phyloP scores from a whole-genome alignment of 2,113 vertebrate species.

The Jacana jacana region DNA sequence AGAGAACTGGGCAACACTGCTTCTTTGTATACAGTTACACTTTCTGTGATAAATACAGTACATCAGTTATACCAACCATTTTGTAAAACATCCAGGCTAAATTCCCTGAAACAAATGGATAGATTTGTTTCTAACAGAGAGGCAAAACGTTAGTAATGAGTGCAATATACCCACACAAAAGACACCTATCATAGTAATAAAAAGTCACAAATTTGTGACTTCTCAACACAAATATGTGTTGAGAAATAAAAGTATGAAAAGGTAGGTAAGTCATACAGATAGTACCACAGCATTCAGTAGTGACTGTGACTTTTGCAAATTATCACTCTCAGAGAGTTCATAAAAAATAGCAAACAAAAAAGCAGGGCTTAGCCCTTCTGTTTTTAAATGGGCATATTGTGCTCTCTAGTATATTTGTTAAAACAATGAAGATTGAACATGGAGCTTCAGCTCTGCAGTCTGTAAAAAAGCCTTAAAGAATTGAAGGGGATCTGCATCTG shows the following conservation, averaged over 20 bases:
- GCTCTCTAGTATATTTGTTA: not conserved
- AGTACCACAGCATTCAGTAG: not conserved
- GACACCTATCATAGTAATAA: not conserved
- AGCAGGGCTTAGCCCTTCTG: not conserved
- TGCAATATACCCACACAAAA: not conserved
- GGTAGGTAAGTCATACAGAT: not conserved
- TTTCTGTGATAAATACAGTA: not conserved
- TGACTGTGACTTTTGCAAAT: not conserved
- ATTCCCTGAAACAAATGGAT: not conserved
- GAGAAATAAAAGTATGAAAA: not conserved
- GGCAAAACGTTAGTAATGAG: not conserved
- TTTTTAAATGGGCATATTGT: not conserved
- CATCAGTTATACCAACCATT: not conserved
- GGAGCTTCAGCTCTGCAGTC: not conserved
- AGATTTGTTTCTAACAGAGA: not conserved
- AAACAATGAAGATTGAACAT: not conserved
- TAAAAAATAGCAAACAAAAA: constrained; percentile 9
- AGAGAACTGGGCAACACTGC: not conserved
- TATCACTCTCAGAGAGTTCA: not conserved
- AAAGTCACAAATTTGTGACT: not conserved
- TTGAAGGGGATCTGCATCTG: not conserved
- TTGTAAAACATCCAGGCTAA: not conserved
- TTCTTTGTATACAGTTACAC: not conserved
- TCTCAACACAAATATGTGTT: no score
- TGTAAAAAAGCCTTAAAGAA: not conserved